phyloP scores from a whole-genome alignment of 2,797 vertebrate genomes.

The Mareca penelope region DNA sequence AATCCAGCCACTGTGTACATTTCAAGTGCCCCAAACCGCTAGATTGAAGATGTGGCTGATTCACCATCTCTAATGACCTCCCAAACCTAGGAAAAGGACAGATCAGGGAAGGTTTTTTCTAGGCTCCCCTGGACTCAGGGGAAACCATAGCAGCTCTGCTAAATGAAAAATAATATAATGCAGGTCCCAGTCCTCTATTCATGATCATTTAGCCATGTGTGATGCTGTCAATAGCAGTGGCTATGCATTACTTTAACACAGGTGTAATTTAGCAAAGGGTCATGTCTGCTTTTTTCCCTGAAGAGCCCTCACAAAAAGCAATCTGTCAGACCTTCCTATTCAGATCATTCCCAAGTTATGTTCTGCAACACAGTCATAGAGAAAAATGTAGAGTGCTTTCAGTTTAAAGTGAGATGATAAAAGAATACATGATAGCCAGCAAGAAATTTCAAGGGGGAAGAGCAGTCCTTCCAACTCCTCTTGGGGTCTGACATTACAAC shows the following conservation, averaged over 20 bases:
- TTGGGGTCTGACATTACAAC: background rate
- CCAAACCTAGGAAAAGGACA: background rate
- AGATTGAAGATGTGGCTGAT: background rate
- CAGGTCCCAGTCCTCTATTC: background rate
- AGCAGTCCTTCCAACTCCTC: constrained; percentile 20
- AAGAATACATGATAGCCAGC: background rate
- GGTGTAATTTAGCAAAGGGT: constrained; percentile 21
- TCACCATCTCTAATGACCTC: background rate
- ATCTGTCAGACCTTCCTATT: constrained; percentile 26
- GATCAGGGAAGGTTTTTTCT: background rate
- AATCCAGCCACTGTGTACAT: background rate
- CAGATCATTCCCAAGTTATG: constrained; percentile 1
- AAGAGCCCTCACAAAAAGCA: constrained; percentile 18
- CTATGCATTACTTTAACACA: background rate
- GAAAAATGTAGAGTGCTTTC: constrained; percentile 4
- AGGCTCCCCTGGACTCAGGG: background rate
- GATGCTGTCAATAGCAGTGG: background rate
- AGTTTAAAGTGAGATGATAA: constrained; percentile 21
- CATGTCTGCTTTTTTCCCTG: constrained; percentile 9
- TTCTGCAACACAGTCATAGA: background rate
- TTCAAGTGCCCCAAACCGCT: background rate
- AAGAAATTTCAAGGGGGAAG: background rate
- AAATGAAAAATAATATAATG: constrained; percentile 12
- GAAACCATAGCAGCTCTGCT: background rate
- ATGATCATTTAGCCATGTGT: background rate